Percentiles rank a stretch among this genome's conserved stretches.
These are phyloP conservation scores for Coreius guichenoti DNA, from an alignment of 2,797 vertebrate species.

Conservation along the genomic window DNA sequence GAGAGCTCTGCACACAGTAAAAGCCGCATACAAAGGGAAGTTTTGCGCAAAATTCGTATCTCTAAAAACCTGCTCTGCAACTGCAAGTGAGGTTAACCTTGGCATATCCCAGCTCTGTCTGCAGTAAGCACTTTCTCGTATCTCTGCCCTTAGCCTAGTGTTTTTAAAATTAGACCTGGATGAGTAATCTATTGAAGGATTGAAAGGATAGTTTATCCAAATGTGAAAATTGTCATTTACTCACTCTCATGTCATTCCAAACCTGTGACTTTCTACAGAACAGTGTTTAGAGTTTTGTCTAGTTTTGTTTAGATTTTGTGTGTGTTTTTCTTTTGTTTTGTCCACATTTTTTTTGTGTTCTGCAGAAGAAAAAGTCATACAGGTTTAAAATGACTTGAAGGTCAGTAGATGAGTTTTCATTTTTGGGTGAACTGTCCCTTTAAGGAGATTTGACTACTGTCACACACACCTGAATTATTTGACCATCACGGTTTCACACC, in stretches of 20 bases:
- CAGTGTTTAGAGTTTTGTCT: not conserved
- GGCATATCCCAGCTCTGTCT: constrained; percentile 59
- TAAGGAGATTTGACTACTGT: not conserved
- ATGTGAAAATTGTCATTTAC: not conserved
- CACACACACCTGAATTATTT: not conserved
- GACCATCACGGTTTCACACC: not conserved
- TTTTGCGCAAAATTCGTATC: constrained; percentile 17
- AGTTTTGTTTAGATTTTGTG: not conserved
- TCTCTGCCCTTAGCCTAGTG: constrained; percentile 42
- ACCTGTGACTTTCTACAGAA: not conserved
- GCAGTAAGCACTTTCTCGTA: constrained; percentile 54
- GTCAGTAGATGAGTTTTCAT: not conserved
- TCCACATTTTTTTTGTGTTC: not conserved
- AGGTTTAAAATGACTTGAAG: not conserved
- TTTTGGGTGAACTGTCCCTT: not conserved
- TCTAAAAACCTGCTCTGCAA: constrained; percentile 61
- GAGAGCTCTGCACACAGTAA: not conserved
- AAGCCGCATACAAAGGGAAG: constrained; percentile 2
- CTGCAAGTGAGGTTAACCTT: constrained; percentile 57
- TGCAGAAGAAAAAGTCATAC: not conserved
- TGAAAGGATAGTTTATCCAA: not conserved
- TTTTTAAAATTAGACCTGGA: constrained; percentile 31
- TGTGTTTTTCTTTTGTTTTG: no score
- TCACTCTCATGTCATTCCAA: not conserved
- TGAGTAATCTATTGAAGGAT: not conserved